Evolutionary conservation across 2,888 invertebrate species (phyloP).

Genomic region (Drosophila rellima): DNA sequence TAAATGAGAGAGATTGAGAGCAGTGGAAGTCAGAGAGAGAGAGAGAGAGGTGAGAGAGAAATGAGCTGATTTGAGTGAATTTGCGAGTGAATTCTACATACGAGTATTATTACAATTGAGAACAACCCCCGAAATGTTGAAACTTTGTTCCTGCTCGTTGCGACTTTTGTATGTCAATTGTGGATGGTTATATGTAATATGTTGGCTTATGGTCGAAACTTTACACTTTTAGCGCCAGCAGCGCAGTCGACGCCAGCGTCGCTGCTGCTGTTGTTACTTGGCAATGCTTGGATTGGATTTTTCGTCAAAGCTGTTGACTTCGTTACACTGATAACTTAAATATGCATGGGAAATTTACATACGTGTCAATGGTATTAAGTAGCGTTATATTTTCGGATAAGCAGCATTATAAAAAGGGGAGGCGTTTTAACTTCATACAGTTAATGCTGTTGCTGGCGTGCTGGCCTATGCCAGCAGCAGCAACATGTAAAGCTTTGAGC

Average conservation of each 20-base stretch:
- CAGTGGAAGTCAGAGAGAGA: slow-evolving; percentile 4
- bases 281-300: slow-evolving; percentile 63
- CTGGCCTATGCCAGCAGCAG: neutral
- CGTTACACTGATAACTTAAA: slow-evolving; percentile 80
- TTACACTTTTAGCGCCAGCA: slow-evolving; percentile 41
- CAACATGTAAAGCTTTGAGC: slow-evolving; percentile 7
- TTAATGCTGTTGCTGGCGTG: slow-evolving; percentile 3
- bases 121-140: slow-evolving; percentile 35
- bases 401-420: slow-evolving; percentile 18
- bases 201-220: slow-evolving; percentile 44
- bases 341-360: slow-evolving; percentile 78
- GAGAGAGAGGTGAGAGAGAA: slow-evolving; percentile 2
- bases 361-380: slow-evolving; percentile 80
- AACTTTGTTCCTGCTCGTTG: slow-evolving; percentile 11
- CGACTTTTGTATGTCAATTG: slow-evolving; percentile 63
- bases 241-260: slow-evolving; percentile 26
- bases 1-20: slow-evolving; percentile 10
- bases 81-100: slow-evolving; percentile 12
- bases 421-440: neutral
- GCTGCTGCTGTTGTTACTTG: slow-evolving; percentile 28
- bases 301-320: slow-evolving; percentile 75
- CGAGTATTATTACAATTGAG: slow-evolving; percentile 10
- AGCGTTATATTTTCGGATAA: slow-evolving; percentile 74
- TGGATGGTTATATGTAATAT: slow-evolving; percentile 19
- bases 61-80: slow-evolving; percentile 15